Percentiles rank a stretch among this genome's conserved stretches.
Evolutionary conservation across 2,113 vertebrate species (phyloP).

Genomic region (Hypomesus transpacificus): DNA sequence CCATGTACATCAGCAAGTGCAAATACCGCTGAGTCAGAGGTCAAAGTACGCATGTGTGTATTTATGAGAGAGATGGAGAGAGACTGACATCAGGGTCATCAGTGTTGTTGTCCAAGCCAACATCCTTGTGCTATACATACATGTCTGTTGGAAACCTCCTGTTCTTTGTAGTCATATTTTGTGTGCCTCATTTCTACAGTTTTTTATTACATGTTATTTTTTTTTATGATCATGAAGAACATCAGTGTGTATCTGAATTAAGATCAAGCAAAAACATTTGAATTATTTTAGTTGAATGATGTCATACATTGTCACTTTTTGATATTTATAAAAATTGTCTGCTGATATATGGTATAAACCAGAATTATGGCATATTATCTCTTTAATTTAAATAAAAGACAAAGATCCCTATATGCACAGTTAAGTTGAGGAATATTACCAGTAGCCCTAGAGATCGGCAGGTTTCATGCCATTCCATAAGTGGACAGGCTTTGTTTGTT

Average conservation of each 20-base stretch:
- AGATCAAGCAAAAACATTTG: background rate
- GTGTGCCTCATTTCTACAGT: background rate
- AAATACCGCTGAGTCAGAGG: conserved; percentile 12
- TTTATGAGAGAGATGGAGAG: background rate
- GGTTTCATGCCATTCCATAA: too few relatives aligned
- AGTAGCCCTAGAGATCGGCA: too few relatives aligned
- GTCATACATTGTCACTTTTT: background rate
- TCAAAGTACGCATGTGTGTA: conserved; percentile 20
- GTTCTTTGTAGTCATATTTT: background rate
- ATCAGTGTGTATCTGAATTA: too few relatives aligned
- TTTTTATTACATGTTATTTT: background rate
- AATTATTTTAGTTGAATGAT: conserved; percentile 6
- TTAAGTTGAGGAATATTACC: too few relatives aligned
- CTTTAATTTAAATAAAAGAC: too few relatives aligned
- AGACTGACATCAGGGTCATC: conserved; percentile 2
- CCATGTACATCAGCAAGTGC: background rate
- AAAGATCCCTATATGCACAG: too few relatives aligned
- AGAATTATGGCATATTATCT: too few relatives aligned
- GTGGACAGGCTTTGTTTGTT: too few relatives aligned
- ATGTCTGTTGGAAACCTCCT: background rate
- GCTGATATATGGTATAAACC: too few relatives aligned
- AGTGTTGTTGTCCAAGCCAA: background rate
- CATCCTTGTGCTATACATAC: background rate
- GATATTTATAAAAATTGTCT: too few relatives aligned
- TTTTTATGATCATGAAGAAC: too few relatives aligned